A percentile compares a stretch with the other conserved stretches of the same genome.
Conservation (phyloP, 2,888 invertebrate genomes). For the Drosophila fulvimacula region DNA sequence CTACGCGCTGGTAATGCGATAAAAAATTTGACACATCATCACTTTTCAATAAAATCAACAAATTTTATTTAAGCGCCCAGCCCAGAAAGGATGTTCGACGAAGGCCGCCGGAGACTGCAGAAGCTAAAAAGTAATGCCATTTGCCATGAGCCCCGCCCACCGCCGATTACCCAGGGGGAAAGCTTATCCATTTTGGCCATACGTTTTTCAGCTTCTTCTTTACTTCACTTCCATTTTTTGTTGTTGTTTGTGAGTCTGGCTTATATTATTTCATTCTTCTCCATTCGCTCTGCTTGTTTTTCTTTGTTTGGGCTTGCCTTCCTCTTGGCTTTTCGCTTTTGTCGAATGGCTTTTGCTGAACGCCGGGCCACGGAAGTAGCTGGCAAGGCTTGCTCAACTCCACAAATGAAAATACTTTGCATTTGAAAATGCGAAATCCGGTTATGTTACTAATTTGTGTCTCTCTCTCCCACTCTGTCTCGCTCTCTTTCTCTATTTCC, state of each 20-base stretch:
- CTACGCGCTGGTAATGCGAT: constrained; percentile 74
- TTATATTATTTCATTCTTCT: constrained; percentile 27
- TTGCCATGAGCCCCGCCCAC: constrained; percentile 43
- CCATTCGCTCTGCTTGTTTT: constrained; percentile 22
- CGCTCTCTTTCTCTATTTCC: not conserved
- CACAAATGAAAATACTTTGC: constrained; percentile 65
- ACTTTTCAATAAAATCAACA: constrained; percentile 81
- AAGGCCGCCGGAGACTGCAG: constrained; percentile 3
- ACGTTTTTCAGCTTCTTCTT: constrained; percentile 50
- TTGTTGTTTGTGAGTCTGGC: constrained; percentile 10
- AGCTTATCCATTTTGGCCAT: constrained; percentile 79
- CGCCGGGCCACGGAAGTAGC: constrained; percentile 60
- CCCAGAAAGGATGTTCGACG: constrained; percentile 44
- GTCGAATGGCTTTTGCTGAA: constrained; percentile 52
- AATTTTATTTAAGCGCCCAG: constrained; percentile 76
- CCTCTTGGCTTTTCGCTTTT: constrained; percentile 64
- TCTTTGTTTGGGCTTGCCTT: constrained; percentile 49
- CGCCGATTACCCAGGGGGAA: constrained; percentile 41
- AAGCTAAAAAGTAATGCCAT: constrained; percentile 60
- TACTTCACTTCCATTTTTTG: too few relatives aligned
- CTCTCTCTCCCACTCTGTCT: not conserved
- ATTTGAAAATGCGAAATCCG: constrained; percentile 69
- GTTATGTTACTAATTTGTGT: constrained; percentile 68
- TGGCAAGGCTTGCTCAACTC: constrained; percentile 27
- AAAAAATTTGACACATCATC: constrained; percentile 81